A percentile compares a stretch with the other conserved stretches of the same genome.
These are phyloP conservation scores for Xiphophorus birchmanni DNA, from an alignment of 2,797 vertebrate species.

Conservation along the genomic window DNA sequence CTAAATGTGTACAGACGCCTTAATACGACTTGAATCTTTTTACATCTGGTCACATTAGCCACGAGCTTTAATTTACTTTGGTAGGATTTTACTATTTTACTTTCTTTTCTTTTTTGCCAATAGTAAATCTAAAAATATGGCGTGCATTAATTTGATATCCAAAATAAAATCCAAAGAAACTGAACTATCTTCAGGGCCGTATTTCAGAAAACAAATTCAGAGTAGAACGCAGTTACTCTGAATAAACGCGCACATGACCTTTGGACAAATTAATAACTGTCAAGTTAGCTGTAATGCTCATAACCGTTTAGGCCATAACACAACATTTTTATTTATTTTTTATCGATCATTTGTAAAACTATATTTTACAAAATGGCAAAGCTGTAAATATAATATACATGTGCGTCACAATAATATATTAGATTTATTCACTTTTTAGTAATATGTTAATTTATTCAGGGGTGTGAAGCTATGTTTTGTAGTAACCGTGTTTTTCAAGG, in stretches of 20 bases:
- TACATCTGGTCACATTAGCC: not conserved
- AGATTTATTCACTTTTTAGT: not conserved
- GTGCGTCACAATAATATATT: not conserved
- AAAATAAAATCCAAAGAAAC: not conserved
- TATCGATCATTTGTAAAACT: not conserved
- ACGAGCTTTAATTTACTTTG: not conserved
- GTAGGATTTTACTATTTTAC: too few relatives aligned
- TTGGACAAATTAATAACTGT: not conserved
- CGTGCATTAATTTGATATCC: not conserved
- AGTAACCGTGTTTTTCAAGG: not conserved
- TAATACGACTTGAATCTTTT: not conserved
- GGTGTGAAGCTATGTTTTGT: not conserved
- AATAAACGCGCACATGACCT: not conserved
- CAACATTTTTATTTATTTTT: not conserved
- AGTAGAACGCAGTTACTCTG: not conserved
- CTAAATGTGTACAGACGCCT: not conserved
- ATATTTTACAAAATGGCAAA: not conserved
- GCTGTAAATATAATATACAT: not conserved
- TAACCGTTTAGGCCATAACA: not conserved
- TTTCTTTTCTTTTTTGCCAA: not conserved
- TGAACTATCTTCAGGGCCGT: too few relatives aligned
- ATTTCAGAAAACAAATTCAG: not conserved
- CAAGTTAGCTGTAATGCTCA: not conserved
- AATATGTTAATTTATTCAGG: not conserved
- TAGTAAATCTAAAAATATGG: not conserved